These are phyloP conservation scores for Margarornis squamiger DNA, from an alignment of 2,797 vertebrate genomes.

Conservation along the genomic window DNA sequence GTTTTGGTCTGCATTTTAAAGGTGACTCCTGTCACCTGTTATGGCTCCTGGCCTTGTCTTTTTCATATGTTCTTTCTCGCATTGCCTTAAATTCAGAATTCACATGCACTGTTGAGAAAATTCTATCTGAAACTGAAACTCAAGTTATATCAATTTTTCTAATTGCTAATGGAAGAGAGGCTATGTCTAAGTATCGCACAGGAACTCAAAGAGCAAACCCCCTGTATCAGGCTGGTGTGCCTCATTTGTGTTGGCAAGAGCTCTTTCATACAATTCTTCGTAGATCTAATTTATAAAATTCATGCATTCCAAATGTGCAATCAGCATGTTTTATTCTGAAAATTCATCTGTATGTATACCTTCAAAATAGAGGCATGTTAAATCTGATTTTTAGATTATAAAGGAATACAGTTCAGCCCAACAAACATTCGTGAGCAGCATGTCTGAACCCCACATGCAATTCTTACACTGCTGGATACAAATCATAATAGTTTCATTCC, in stretches of 20 bases:
- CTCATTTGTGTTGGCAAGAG: neutral
- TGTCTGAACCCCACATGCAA: neutral
- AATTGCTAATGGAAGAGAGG: neutral
- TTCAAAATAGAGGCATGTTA: neutral
- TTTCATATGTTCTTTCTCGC: neutral
- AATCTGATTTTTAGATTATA: neutral
- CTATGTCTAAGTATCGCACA: neutral
- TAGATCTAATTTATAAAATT: neutral
- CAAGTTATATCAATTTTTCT: neutral
- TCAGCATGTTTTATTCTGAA: neutral
- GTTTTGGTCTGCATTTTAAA: neutral
- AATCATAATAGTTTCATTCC: neutral
- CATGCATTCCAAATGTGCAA: neutral
- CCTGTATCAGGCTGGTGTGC: fast-evolving
- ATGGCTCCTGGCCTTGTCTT: neutral
- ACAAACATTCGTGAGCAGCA: fast-evolving
- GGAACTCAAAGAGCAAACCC: neutral
- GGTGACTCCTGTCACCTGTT: neutral
- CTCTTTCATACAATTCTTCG: neutral
- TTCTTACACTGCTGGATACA: neutral
- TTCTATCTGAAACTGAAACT: neutral
- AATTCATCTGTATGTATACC: neutral
- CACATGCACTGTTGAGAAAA: neutral
- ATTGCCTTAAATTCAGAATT: neutral
- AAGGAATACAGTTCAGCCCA: neutral